A percentile compares a stretch with the other conserved stretches of the same genome.
phyloP scores from a whole-genome alignment of 1,140 invertebrate genomes.

The Caenorhabditis brenneri region DNA sequence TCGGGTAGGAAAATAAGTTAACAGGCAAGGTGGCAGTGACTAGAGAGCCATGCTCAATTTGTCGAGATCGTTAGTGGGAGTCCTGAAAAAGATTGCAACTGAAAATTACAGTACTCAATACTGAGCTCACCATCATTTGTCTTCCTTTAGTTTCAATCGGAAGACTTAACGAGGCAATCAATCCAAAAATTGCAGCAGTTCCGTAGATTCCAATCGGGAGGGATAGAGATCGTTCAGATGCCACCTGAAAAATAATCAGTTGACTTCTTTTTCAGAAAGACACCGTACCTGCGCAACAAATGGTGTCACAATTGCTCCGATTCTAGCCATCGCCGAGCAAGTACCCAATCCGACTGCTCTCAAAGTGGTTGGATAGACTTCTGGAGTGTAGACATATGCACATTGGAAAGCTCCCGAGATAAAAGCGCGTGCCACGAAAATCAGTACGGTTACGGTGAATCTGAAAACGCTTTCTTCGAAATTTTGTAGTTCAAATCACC shows the following conservation, averaged over 20 bases:
- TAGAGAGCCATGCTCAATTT: too few species aligned
- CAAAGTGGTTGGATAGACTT: constrained; percentile 88
- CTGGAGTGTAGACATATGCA: constrained; percentile 91
- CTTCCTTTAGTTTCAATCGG: constrained; percentile 81
- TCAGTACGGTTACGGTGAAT: constrained; percentile 80
- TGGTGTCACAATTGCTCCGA: constrained; percentile 89
- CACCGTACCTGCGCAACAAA: constrained; percentile 81
- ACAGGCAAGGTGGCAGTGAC: too few species aligned
- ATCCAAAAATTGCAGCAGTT: constrained; percentile 78
- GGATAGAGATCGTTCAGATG: constrained; percentile 78
- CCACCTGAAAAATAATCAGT: constrained; percentile 73
- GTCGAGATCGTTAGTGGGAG: not conserved
- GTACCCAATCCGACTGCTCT: constrained; percentile 85
- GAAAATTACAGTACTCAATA: not conserved
- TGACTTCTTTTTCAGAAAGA: not conserved
- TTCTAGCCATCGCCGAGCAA: constrained; percentile 85
- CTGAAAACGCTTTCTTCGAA: constrained; percentile 72
- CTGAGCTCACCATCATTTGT: constrained; percentile 64
- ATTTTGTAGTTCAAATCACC: not conserved
- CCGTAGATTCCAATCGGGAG: constrained; percentile 80
- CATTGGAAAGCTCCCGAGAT: constrained; percentile 92
- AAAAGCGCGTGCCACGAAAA: constrained; percentile 87
- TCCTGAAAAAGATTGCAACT: not conserved
- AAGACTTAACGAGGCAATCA: constrained; percentile 79
- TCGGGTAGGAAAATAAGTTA: too few species aligned